Evolutionary conservation across 2,797 vertebrate species (phyloP), one percentile per base, ranked within the genome.

Genomic region (Etheostoma perlongum): DNA sequence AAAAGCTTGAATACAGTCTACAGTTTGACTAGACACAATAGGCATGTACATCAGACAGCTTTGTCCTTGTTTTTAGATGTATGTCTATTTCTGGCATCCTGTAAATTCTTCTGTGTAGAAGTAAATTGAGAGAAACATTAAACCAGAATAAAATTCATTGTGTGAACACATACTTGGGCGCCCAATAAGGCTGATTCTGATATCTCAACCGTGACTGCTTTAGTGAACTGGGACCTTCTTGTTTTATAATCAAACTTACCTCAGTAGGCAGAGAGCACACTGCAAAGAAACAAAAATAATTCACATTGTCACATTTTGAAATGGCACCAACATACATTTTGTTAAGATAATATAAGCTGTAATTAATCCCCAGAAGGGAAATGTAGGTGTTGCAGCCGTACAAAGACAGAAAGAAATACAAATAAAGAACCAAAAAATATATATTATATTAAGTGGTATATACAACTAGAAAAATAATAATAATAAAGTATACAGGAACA

Each of bases 241-340:
- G 13, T 59, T 6, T 30, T 23, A 46, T 21, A 18, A 23, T 15
- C 18, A 18, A 67, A 85, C 96, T 94, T 90, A 99, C 98, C 97
- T 99, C 98, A 90, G 96, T 96, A 85, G 98, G 98, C 93, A 99
- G 94, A 0, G 98, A 99, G 90, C 98, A 99, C 54, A 99, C 98
- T 99, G 91, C 8, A 86, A 40, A 40, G 42, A 46, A 19, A 57
- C 3, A 54, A 16, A 33, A 48, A 2, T 4, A 57, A 67, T 23
- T 5, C 11, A 68, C 27, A 51, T 8, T 0, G n/a, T 75, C 27
- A 81, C 6, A 33, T 21, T 67, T 25, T 27, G 2, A 23, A 61
- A 60, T 62, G 16, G 4, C 0, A 30, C 5, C 2, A 16, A 27
- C 0, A 11, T 21, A 18, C 8, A 70, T 2, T 0, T 4, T 1